A percentile compares a stretch with the other conserved stretches of the same genome.
Conservation (phyloP, 2,888 invertebrate species). For the Cryptus armator region DNA sequence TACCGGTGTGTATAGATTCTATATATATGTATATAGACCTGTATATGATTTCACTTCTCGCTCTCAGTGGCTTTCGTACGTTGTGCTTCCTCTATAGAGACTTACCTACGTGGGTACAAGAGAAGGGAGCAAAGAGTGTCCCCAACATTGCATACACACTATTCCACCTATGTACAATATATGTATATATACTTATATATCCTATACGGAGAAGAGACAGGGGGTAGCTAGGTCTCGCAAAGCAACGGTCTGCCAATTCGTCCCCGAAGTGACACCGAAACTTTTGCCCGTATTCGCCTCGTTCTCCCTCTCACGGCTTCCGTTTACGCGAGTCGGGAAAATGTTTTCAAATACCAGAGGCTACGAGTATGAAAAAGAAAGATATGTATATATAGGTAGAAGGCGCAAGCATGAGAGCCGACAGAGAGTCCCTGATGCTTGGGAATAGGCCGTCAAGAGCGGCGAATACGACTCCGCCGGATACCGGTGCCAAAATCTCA, state of each 20-base stretch:
- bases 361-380: slow-evolving; percentile 26
- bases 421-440: slow-evolving; percentile 52
- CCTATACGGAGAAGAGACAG: neutral
- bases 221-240: slow-evolving; percentile 1
- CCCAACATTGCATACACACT: slow-evolving; percentile 16
- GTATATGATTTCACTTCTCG: slow-evolving; percentile 34
- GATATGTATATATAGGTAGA: slow-evolving; percentile 23
- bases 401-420: slow-evolving; percentile 43
- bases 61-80: slow-evolving; percentile 54
- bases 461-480: slow-evolving; percentile 64
- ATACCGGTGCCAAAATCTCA: slow-evolving; percentile 83
- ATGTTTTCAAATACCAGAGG: slow-evolving; percentile 81
- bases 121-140: slow-evolving; percentile 30
- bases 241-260: slow-evolving; percentile 42
- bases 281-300: slow-evolving; percentile 36
- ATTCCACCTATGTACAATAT: slow-evolving; percentile 3
- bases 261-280: slow-evolving; percentile 43
- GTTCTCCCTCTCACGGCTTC: slow-evolving; percentile 63
- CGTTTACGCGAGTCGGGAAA: slow-evolving; percentile 75
- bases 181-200: slow-evolving; percentile 11
- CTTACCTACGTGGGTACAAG: slow-evolving; percentile 38
- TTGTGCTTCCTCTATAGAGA: slow-evolving; percentile 13
- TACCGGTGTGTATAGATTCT: neutral
- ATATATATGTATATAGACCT: neutral
- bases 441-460: slow-evolving; percentile 77